Percentiles rank a stretch among this genome's conserved stretches.
These are phyloP conservation scores for Onychomys leucogaster DNA, from an alignment of 2,797 vertebrate species.

Conservation along the genomic window DNA sequence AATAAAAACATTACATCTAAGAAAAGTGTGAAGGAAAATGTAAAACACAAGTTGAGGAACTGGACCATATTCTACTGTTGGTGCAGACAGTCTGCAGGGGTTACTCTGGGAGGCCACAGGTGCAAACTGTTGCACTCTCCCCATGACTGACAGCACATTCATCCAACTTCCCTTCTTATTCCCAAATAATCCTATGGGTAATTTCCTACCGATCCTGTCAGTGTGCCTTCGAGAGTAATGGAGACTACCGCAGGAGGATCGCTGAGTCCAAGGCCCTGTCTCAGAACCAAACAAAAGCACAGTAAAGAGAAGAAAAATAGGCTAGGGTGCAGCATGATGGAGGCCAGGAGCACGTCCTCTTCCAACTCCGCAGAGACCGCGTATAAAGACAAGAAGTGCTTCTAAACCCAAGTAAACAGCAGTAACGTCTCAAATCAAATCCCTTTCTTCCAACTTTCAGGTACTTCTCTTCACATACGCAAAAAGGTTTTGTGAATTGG, in stretches of 20 bases:
- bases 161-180: not conserved
- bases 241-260: not conserved
- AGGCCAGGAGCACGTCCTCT: not conserved
- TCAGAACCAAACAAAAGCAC: not conserved
- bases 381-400: not conserved
- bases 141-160: not conserved
- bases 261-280: not conserved
- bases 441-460: conserved; percentile 12
- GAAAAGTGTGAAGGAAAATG: conserved; percentile 13
- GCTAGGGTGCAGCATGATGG: not conserved
- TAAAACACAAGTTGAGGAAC: conserved; percentile 48
- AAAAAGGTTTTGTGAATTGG: conserved; percentile 44
- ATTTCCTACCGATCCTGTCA: not conserved
- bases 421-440: conserved; percentile 56
- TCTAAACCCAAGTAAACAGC: not conserved
- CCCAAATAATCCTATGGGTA: no score
- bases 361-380: not conserved
- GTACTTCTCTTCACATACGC: conserved; percentile 32
- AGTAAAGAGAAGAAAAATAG: not conserved
- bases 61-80: not conserved
- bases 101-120: not conserved
- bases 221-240: not conserved
- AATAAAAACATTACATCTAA: conserved; percentile 46
- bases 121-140: not conserved
- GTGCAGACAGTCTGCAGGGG: not conserved